Base-by-base conservation (phyloP, 2,888 invertebrate species). In the Orthosia gracilis region DNA sequence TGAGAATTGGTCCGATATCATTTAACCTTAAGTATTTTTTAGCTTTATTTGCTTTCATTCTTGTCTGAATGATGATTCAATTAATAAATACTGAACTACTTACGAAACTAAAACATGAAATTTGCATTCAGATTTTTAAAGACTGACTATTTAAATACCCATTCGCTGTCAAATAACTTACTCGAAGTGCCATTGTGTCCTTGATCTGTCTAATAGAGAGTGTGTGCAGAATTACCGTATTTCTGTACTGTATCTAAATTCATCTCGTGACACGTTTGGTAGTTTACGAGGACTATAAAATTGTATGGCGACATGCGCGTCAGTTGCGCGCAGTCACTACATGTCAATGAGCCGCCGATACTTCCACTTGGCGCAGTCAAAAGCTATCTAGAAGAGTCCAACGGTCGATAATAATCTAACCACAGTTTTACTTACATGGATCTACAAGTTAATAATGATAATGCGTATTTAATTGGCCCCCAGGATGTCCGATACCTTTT, bases 231-330 rank as follows among this genome's bases (percentile, higher is more conserved):
- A 88, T 87, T 84, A 77, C 77, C 65, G 80, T 84, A 78, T 83
- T 83, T 81, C 76, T 78, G 79, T 87, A 89, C 73, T 78, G 80
- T 87, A 89, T 91, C 89, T 89, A 89, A 88, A 92, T 91, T 90
- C 90, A 87, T 89, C 86, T 89, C 63, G 85, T 83, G 83, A 80
- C 85, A 84, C 85, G 88, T 88, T 88, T 84, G 83, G 85, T 52
- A 87, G 87, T 94, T 94, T 93, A 94, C 92, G 92, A 92, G 89
- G 76, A 84, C 85, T 86, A 93, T 94, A 94, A 94, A 94, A 91
- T 87, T 79, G 85, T 87, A 85, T 89, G 90, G 87, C 88, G 92
- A 91, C 93, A 89, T 85, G 86, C 87, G 73, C 84, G 89, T 89
- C 89, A 88, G 80, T 82, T 82, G 87, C 78, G 73, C 75, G 81